Evolutionary conservation across 2,888 invertebrate genomes (phyloP), one percentile per base, ranked within the genome.

Genomic region (Leptinotarsa juncta): DNA sequence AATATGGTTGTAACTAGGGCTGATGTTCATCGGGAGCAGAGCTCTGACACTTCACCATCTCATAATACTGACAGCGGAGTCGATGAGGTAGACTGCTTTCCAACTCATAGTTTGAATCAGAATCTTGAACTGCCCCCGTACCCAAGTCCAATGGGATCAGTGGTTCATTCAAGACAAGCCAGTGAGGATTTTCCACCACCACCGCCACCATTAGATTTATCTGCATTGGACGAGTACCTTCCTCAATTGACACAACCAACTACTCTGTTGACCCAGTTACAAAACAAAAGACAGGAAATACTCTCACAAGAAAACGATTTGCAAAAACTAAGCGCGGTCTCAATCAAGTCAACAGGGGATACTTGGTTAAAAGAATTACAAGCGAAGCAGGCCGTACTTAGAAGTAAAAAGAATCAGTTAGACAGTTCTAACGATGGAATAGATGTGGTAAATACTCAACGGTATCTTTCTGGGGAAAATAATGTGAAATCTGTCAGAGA

Each of bases 161-260:
- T 91, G 0, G 91, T 93, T 71, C 96, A 96, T 86, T 96, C 96
- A 2, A 89, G 96, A 67, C 96, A 96, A 86, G 92, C 95, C 0
- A 96, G 96, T 86, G 96, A 96, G 87, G 96, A 96, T 82, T 96
- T 96, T 83, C 96, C 96, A 67, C 96, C 96, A 5, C 95, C 95
- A n/a, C 96, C 96, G 0, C 93, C 94, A 1, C 94, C 94, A 0
- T 90, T 94, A 66, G 94, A 94, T 79, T 88, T 94, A 77, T 91
- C 91, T 26, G 91, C 92, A 0, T 87, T 93, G 0, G 91, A 92
- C 75, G 91, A 92, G 78, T 91, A 92, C 71, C 79, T 86, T 65
- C 82, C 82, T 50, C 81, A 83, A 76, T 62, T 77, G 16, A 51
- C 78, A 20, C 76, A 80, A 83, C 89, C 82, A 85, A 83, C 86